Conservation (phyloP, 2,888 invertebrate species). For the Norana najaformis region DNA sequence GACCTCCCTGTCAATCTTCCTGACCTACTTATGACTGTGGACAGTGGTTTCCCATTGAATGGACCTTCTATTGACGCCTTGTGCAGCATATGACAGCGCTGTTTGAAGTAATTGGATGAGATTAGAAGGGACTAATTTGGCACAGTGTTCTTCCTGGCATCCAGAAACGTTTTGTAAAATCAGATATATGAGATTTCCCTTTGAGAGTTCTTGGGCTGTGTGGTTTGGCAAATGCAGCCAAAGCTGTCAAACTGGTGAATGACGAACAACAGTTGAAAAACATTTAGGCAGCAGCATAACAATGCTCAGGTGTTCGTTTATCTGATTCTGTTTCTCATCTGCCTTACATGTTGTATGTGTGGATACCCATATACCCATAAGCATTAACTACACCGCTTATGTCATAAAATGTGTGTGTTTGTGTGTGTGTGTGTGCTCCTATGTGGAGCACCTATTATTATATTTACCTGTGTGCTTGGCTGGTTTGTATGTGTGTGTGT, state of each 20-base stretch:
- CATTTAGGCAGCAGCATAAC: background rate
- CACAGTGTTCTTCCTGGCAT: no score
- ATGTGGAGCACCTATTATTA: background rate
- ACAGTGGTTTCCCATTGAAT: background rate
- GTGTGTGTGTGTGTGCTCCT: background rate
- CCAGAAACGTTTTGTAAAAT: no score
- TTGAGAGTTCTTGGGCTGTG: background rate
- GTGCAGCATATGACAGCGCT: background rate
- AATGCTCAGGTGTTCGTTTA: background rate
- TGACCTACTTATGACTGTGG: background rate
- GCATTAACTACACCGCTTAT: background rate
- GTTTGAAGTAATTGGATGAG: no score
- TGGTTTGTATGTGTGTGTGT: background rate
- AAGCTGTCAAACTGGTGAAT: background rate
- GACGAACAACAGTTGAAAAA: background rate
- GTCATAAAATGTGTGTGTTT: no score
- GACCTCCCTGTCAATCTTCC: no score
- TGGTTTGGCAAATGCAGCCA: no score
- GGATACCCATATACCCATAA: background rate
- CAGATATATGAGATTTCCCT: background rate
- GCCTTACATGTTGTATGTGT: background rate
- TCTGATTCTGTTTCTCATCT: background rate
- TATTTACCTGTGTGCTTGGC: background rate
- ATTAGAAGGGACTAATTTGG: background rate
- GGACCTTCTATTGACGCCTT: background rate